phyloP scores from a whole-genome alignment of 2,113 vertebrate genomes.

The Odobenus rosmarus region DNA sequence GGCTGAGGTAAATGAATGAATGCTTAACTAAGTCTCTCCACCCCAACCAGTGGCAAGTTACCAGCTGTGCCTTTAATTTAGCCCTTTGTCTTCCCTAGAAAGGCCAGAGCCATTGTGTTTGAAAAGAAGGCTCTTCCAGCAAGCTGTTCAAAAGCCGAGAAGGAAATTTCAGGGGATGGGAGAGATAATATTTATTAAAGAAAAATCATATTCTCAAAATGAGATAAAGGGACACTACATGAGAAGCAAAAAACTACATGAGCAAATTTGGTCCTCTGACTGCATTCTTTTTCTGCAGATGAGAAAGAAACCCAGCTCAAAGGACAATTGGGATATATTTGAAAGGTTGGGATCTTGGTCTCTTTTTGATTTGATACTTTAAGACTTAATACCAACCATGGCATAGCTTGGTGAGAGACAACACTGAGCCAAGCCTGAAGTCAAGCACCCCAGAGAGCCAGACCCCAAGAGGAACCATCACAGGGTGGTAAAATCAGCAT shows the following conservation, averaged over 20 bases:
- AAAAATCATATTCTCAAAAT: slow-evolving; percentile 64
- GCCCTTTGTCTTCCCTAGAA: slow-evolving; percentile 73
- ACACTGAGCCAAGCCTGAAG: slow-evolving; percentile 17
- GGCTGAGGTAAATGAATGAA: slow-evolving; percentile 72
- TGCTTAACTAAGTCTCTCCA: slow-evolving; percentile 64
- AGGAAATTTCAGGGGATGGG: slow-evolving; percentile 56
- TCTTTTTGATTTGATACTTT: not conserved
- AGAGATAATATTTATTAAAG: slow-evolving; percentile 54
- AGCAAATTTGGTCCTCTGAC: not conserved
- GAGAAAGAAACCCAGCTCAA: slow-evolving; percentile 40
- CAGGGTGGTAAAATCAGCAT: not conserved
- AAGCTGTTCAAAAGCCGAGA: slow-evolving; percentile 69
- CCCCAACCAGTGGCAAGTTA: slow-evolving; percentile 62
- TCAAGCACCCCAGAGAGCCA: not conserved
- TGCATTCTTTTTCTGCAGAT: not conserved
- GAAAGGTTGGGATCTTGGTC: slow-evolving; percentile 43
- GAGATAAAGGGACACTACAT: slow-evolving; percentile 24
- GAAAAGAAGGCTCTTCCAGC: slow-evolving; percentile 34
- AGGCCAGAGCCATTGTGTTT: slow-evolving; percentile 63
- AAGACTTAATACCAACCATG: not conserved
- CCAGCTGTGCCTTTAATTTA: slow-evolving; percentile 76
- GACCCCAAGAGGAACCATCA: not conserved
- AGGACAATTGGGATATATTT: not conserved
- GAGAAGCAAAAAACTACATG: slow-evolving; percentile 27
- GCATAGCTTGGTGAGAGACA: not conserved